phyloP scores from a whole-genome alignment of 2,113 vertebrate species.

The Lepisosteus osseus region DNA sequence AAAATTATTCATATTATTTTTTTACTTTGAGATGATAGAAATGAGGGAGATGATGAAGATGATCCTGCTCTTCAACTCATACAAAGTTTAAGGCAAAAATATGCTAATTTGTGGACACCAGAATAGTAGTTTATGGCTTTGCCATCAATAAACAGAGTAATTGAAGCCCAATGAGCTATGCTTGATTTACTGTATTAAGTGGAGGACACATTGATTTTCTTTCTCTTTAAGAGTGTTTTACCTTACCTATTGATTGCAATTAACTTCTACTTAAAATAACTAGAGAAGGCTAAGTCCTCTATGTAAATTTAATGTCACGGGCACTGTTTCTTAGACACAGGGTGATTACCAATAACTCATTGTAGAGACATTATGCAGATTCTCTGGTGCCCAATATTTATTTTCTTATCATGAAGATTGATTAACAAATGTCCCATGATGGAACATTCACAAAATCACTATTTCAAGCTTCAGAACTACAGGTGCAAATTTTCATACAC shows the following conservation, averaged over 20 bases:
- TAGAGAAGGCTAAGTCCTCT: conserved; percentile 27
- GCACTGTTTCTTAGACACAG: background rate
- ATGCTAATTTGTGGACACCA: conserved; percentile 53
- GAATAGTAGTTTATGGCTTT: conserved; percentile 52
- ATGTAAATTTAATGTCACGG: conserved; percentile 16
- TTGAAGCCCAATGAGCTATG: conserved; percentile 48
- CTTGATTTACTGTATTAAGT: conserved; percentile 40
- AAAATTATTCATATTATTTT: no score
- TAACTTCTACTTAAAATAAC: conserved; percentile 39
- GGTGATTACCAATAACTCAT: background rate
- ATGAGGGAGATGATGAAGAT: conserved; percentile 47
- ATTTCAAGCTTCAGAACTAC: no score
- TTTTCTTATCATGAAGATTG: no score
- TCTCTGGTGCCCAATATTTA: no score
- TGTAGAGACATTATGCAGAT: no score
- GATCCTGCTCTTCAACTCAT: background rate
- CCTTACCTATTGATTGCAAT: conserved; percentile 44
- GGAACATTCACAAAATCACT: no score
- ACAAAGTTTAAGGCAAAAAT: conserved; percentile 58
- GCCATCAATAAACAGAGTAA: conserved; percentile 55
- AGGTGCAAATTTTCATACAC: no score
- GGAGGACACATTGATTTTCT: conserved; percentile 37
- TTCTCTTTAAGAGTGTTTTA: conserved; percentile 34
- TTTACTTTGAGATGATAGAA: no score
- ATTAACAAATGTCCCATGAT: no score